Base-by-base conservation (phyloP, 2,888 invertebrate species). In the Athalia cordata region DNA sequence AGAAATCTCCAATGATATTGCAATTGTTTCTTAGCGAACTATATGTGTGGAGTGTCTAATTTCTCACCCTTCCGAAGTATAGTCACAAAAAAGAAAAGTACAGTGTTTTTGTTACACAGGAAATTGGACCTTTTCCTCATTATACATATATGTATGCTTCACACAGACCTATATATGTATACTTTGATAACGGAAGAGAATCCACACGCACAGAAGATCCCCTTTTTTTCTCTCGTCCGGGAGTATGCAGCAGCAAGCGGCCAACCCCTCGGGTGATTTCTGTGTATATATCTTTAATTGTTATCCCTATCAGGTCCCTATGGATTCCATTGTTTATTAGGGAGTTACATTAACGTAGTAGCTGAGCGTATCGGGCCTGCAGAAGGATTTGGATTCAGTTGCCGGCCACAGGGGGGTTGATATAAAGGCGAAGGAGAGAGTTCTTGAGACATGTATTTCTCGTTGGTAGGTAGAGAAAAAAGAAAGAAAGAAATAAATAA, bases 241-340 rank as follows among this genome's bases (percentile, higher is more conserved):
- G 11, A 55, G 5, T 0, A 50, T 11, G 6, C 50, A n/a, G 9
- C 1, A 29, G 9, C 43, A 3, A 55, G 5, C 11, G 7, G 11
- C 1, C 4, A 55, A 55, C 11, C 47, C 52, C 11, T 52, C 43
- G 5, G 29, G 50, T 4, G 49, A 45, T 64, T 49, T 29, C 9
- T 52, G 0, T 8, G 52, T 55, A 7, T 7, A 6, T 55, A 55
- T 7, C 43, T 45, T 59, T 9, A 72, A 72, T 72, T 45, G 59
- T 47, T 45, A 47, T 59, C 47, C 45, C 45, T 57, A 13, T 45
- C 66, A 9, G 59, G 70, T 57, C 47, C 59, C 47, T 6, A n/a
- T 47, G 57, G 70, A 47, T 57, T 72, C 13, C 59, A 57, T 9
- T 59, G 70, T 13, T 57, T 57, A 72, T 72, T 57, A 72, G 59